Base-by-base conservation (phyloP, 1,140 invertebrate species). In the Subanguina moxae region DNA sequence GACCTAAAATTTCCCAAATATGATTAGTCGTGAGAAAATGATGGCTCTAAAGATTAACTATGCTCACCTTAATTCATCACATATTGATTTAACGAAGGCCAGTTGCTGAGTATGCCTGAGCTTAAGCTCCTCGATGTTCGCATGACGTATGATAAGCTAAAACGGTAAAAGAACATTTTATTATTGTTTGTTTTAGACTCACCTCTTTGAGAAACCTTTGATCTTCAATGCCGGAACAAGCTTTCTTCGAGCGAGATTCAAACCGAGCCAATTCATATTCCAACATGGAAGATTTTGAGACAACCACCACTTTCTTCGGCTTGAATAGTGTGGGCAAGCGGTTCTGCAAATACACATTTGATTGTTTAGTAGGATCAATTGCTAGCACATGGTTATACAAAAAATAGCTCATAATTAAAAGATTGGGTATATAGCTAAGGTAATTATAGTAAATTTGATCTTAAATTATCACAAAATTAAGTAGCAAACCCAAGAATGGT, bases 41-140 rank as follows among this genome's bases (percentile, higher is more conserved):
- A 19, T 8, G 32, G 45, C 15, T 57, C 11, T 57, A 32, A 19
- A 19, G 25, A 23, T n/a, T 30, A 32, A 19, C 52, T 21, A 17
- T 28, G 23, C 25, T 58, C 58, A 78, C 78, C 59, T 46, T 43
- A 77, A 48, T 57, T 77, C 74, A 32, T 72, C 48, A 19, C 52
- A 66, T 38, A 77, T 79, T 21, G 70, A 42, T 27, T 68, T 64
- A n/a, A 77, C 30, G 57, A 74, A 77, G 13, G 28, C 43, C 9
- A 15, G 13, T 43, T 77, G 76, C 48, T 72, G 69, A n/a, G 76
- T 45, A 58, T 77, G 74, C 32, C 80, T 71, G 21, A 59, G 59
- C 9, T 69, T 63, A n/a, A 78, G 52, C 46, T 80, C 71, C 30
- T 19, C 64, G 1, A 78, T 57, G 42, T 78, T 71, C 15, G 46